phyloP scores from a whole-genome alignment of 2,113 vertebrate genomes.

The Catharus minimus region DNA sequence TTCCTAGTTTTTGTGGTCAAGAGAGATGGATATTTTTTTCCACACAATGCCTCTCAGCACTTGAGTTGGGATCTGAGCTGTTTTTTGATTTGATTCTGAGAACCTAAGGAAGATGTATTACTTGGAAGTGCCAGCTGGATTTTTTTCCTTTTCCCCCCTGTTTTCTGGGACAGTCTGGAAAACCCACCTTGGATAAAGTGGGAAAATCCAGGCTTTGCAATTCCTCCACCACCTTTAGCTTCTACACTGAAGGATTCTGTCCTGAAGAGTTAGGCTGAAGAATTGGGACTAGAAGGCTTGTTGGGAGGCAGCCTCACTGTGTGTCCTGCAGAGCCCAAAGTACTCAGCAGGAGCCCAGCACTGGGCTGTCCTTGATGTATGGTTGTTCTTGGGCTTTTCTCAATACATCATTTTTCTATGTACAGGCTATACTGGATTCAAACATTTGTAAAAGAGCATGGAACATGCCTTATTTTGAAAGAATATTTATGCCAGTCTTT shows the following conservation, averaged over 20 bases:
- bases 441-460: not conserved
- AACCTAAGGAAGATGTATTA: not conserved
- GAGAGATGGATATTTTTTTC: not conserved
- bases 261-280: not conserved
- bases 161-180: not conserved
- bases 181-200: not conserved
- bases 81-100: not conserved
- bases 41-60: not conserved
- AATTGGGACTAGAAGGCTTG: not conserved
- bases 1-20: not conserved
- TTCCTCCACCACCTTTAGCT: not conserved
- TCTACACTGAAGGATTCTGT: not conserved
- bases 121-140: not conserved
- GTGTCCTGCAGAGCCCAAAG: not conserved
- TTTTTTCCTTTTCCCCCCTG: fast-evolving
- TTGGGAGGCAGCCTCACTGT: fast-evolving
- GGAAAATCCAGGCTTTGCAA: not conserved
- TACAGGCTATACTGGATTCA: not conserved
- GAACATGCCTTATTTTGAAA: not conserved
- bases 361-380: not conserved
- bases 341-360: not conserved
- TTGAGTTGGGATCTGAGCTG: not conserved
- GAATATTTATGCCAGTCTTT: not conserved
- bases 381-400: not conserved
- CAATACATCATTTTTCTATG: not conserved